A percentile compares a stretch with the other conserved stretches of the same genome.
Evolutionary conservation across 2,113 vertebrate genomes (phyloP).

Genomic region (Canis aureus): DNA sequence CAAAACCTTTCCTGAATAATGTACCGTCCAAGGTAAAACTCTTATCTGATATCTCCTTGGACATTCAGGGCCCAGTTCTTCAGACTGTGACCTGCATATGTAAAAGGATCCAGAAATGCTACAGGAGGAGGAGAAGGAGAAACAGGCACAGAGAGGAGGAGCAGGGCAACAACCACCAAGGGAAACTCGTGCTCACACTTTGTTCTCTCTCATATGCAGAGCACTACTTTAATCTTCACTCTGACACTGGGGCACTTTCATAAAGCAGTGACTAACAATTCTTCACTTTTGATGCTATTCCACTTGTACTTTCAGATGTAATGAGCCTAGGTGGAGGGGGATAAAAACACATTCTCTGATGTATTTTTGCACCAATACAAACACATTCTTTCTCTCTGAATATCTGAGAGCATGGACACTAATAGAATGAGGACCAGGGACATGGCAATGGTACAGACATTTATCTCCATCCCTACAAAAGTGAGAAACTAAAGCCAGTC

Average conservation of each 20-base stretch:
- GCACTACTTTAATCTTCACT: neutral
- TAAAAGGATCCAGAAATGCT: neutral
- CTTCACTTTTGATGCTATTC: neutral
- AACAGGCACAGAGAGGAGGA: neutral
- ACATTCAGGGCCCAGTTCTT: neutral
- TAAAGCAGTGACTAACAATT: neutral
- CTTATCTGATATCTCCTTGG: neutral
- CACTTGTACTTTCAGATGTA: neutral
- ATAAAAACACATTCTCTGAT: slow-evolving; percentile 3
- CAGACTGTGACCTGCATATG: neutral
- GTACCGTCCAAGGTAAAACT: neutral
- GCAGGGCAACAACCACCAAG: neutral
- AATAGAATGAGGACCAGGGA: neutral
- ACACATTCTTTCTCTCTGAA: neutral
- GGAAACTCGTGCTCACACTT: neutral
- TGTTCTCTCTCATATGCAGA: neutral
- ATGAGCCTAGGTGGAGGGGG: neutral
- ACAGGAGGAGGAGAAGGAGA: neutral
- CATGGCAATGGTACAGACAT: accelerated
- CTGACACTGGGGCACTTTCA: neutral
- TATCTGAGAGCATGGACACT: neutral
- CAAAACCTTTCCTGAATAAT: neutral
- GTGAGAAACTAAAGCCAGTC: neutral
- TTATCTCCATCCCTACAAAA: neutral
- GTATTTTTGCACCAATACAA: neutral